A percentile compares a stretch with the other conserved stretches of the same genome.
These are phyloP conservation scores for Zele albiditarsus DNA, from an alignment of 2,888 invertebrate species.

Conservation along the genomic window DNA sequence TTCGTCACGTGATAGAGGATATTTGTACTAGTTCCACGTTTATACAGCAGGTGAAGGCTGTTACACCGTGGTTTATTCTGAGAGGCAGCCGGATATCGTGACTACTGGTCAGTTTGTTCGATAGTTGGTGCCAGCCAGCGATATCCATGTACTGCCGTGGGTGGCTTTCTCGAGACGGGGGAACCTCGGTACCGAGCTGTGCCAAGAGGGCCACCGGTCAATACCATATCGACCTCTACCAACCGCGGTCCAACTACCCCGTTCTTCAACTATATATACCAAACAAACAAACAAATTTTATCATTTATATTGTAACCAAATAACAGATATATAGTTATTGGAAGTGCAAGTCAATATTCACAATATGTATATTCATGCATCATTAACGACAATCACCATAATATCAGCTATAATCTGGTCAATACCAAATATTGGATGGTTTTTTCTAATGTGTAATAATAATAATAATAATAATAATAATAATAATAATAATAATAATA, in stretches of 20 bases:
- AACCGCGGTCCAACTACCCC: conserved; percentile 44
- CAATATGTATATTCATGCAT: no score
- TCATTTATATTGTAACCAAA: no score
- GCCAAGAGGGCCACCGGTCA: conserved; percentile 73
- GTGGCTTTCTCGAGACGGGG: conserved; percentile 50
- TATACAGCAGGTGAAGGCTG: conserved; percentile 51
- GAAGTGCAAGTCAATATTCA: no score
- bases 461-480: neutral
- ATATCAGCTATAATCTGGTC: no score
- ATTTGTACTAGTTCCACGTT: conserved; percentile 29
- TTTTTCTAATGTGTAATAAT: no score
- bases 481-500: neutral
- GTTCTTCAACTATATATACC: neutral
- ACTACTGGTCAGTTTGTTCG: conserved; percentile 74
- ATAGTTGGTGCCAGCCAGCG: conserved; percentile 72
- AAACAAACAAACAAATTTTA: neutral
- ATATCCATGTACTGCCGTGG: conserved; percentile 55
- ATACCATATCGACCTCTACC: conserved; percentile 66
- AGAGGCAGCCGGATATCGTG: conserved; percentile 67
- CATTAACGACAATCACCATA: no score
- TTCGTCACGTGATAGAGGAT: conserved; percentile 13
- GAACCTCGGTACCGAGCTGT: conserved; percentile 72
- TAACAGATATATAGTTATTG: no score
- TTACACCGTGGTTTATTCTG: conserved; percentile 16
- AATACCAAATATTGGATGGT: no score